Conservation (phyloP, 2,888 invertebrate species). For the Chloromyia formosa region DNA sequence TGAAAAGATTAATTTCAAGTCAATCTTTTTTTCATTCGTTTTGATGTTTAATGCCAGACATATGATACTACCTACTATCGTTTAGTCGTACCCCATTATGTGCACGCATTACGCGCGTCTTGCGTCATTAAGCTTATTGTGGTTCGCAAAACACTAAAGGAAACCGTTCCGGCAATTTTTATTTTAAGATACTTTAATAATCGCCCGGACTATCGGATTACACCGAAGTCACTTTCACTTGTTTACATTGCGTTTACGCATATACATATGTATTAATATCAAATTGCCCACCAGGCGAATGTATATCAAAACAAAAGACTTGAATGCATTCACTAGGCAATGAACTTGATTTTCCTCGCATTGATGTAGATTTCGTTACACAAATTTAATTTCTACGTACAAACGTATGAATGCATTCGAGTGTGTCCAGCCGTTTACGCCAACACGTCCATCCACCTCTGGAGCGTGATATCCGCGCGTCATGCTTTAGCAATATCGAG, state of each 20-base stretch:
- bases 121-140: no score
- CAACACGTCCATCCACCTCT: no score
- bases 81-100: no score
- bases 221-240: slow-evolving; percentile 11
- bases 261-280: neutral
- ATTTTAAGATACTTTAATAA: slow-evolving; percentile 3
- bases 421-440: no score
- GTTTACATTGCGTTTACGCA: neutral
- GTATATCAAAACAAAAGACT: slow-evolving; percentile 30
- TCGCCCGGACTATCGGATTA: neutral
- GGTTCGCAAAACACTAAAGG: slow-evolving; percentile 15
- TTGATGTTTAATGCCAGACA: no score
- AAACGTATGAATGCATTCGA: no score
- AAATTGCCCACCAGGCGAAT: neutral
- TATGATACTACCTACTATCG: no score
- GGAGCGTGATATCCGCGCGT: neutral
- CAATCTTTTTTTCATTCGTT: no score
- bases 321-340: slow-evolving; percentile 14
- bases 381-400: no score
- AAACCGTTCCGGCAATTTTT: neutral
- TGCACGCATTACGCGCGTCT: no score
- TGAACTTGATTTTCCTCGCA: slow-evolving; percentile 26
- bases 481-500: neutral
- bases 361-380: no score
- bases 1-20: no score